A percentile compares a stretch with the other conserved stretches of the same genome.
Evolutionary conservation across 2,888 invertebrate species (phyloP).

Genomic region (Oscheius sp.): DNA sequence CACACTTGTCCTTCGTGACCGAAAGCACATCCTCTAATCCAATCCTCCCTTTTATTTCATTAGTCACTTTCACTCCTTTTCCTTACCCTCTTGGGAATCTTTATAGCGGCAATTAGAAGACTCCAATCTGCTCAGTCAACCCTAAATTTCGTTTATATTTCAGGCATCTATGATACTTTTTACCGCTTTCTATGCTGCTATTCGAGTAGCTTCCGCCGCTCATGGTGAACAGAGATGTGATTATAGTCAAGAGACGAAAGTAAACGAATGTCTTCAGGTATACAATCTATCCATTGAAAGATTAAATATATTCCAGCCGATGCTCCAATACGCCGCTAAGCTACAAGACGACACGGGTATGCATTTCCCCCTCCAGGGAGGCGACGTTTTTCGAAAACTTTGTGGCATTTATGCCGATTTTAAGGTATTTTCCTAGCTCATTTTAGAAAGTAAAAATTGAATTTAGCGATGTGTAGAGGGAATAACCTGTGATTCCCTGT

Average conservation of each 20-base stretch:
- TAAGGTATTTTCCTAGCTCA: constrained; percentile 35
- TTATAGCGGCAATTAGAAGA: no score
- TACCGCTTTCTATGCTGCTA: constrained; percentile 4
- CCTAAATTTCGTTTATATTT: background rate
- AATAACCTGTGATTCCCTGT: constrained; percentile 59
- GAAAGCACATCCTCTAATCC: no score
- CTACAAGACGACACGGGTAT: constrained; percentile 63
- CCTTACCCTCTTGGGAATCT: background rate
- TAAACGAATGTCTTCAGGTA: constrained; percentile 56
- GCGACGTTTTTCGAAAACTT: constrained; percentile 61
- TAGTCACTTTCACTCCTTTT: no score
- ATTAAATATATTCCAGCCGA: constrained; percentile 67
- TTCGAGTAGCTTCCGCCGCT: background rate
- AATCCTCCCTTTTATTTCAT: no score
- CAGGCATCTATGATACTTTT: constrained; percentile 11
- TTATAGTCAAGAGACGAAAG: constrained; percentile 51
- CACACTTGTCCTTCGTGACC: no score
- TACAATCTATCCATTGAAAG: background rate
- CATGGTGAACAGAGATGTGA: constrained; percentile 34
- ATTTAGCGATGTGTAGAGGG: constrained; percentile 57
- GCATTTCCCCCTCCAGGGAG: constrained; percentile 65
- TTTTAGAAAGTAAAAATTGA: background rate
- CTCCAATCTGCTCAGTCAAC: no score
- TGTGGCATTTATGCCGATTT: constrained; percentile 63
- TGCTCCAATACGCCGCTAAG: constrained; percentile 62